Base-by-base conservation (phyloP, 1,140 invertebrate species). In the Camponotus floridanus region DNA sequence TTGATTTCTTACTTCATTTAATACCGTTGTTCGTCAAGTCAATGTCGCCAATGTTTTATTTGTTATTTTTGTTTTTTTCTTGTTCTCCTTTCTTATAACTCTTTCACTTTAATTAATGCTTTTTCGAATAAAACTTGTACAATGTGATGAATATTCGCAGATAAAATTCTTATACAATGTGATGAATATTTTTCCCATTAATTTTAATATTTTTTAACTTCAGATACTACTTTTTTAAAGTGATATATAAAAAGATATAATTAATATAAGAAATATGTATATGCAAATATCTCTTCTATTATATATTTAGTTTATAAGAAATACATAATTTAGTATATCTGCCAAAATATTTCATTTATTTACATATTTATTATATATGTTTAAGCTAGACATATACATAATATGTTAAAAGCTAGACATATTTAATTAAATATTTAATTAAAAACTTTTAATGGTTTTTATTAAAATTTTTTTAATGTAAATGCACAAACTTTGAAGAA, bases 1-100 rank as follows among this genome's bases (percentile, higher is more conserved):
- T 55, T 7, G 7, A 13, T 74, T 83, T 64, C 55, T 81, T 81
- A 36, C 13, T 36, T 74, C 68, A 59, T 74, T 74, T 61, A 45
- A 36, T 11, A 61, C 3, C 15, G 51, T 1, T 7, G 26, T 26
- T 45, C n/a, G 45, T 59, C 67, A 80, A 70, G 59, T 18, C 11
- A 67, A 71, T 45, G 67, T 48, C 68, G 48, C 5, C 15, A 26
- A 26, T 26, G 26, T 45, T 26, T 81, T 8, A 9, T 48, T 21
- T 45, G 18, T 81, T 8, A 9, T 48, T 21, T 73, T 71, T 71
- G 26, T 73, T 31, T 26, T 1, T 2, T 62, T 33, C 48, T 57
- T 39, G 15, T 57, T n/a, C n/a, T n/a, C n/a, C n/a, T n/a, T 18
- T 13, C 8, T 33, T 45, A 33, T 39, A 70, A 33, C 9, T 5